Conservation (phyloP, 1,140 invertebrate genomes). For the Ips nitidus region DNA sequence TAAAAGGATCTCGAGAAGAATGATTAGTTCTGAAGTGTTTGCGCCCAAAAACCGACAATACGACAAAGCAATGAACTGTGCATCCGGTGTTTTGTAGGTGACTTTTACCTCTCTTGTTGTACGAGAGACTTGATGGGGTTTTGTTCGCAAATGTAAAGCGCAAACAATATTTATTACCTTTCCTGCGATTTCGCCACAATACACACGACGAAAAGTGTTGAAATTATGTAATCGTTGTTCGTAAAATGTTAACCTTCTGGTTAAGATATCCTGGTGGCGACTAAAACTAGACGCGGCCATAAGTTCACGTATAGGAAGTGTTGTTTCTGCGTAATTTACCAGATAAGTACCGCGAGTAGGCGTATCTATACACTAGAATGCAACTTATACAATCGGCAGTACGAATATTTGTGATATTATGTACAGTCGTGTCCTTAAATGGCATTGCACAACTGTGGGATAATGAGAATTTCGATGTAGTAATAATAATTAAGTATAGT, state of each 20-base stretch:
- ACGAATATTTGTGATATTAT: conserved; percentile 1
- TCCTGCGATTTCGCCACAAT: no score
- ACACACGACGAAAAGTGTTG: no score
- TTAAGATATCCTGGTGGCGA: no score
- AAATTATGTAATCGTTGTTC: no score
- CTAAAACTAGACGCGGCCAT: no score
- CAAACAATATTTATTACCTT: no score
- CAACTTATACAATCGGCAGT: conserved; percentile 8
- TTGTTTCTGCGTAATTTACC: conserved; percentile 20
- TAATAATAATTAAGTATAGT: no score
- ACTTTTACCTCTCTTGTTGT: conserved; percentile 5
- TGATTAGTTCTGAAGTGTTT: conserved; percentile 8
- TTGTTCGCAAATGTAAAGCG: no score
- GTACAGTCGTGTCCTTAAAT: not conserved
- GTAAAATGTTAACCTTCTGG: no score
- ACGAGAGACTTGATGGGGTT: no score
- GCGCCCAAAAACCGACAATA: conserved; percentile 22
- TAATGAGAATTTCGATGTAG: no score
- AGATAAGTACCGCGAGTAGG: conserved; percentile 16
- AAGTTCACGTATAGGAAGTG: conserved; percentile 5
- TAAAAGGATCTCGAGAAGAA: not conserved
- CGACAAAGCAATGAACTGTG: conserved; percentile 21
- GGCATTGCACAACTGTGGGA: no score
- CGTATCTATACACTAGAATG: not conserved
- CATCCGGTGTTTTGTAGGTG: conserved; percentile 21